A percentile compares a stretch with the other conserved stretches of the same genome.
Conservation (phyloP, 2,888 invertebrate species). For the Hypolimnas misippus region DNA sequence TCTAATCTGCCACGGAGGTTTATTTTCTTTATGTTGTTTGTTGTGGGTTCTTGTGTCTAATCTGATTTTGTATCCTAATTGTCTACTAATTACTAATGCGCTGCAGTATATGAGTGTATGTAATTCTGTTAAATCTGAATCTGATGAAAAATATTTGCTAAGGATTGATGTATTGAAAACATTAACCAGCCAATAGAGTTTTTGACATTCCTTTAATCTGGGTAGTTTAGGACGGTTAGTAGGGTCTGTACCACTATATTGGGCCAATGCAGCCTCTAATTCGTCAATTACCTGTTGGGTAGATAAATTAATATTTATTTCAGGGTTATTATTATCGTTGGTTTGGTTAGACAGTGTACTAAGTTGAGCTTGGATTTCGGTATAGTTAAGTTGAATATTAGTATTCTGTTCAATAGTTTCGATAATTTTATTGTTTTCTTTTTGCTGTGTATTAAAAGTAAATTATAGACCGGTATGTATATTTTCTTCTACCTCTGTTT, state of each 20-base stretch:
- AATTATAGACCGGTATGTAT: background rate
- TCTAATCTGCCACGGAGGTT: slow-evolving; percentile 27
- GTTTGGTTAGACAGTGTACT: background rate
- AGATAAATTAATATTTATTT: background rate
- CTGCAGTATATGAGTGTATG: slow-evolving; percentile 40
- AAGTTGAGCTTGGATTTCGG: too few relatives aligned
- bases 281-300: background rate
- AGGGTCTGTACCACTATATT: background rate
- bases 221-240: slow-evolving; percentile 30
- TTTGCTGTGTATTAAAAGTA: too few relatives aligned
- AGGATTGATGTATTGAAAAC: slow-evolving; percentile 29
- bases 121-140: slow-evolving; percentile 13
- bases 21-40: background rate
- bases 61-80: slow-evolving; percentile 34
- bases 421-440: too few relatives aligned
- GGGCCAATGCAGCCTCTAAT: slow-evolving; percentile 8
- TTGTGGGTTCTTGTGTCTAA: background rate
- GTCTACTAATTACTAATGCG: slow-evolving; percentile 29
- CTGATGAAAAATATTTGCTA: background rate
- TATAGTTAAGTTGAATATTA: too few relatives aligned
- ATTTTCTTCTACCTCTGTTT: background rate
- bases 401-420: too few relatives aligned
- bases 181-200: slow-evolving; percentile 9
- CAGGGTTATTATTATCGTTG: background rate
- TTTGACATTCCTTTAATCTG: slow-evolving; percentile 20